phyloP scores from a whole-genome alignment of 2,888 invertebrate species.

The Plutella xylostella region DNA sequence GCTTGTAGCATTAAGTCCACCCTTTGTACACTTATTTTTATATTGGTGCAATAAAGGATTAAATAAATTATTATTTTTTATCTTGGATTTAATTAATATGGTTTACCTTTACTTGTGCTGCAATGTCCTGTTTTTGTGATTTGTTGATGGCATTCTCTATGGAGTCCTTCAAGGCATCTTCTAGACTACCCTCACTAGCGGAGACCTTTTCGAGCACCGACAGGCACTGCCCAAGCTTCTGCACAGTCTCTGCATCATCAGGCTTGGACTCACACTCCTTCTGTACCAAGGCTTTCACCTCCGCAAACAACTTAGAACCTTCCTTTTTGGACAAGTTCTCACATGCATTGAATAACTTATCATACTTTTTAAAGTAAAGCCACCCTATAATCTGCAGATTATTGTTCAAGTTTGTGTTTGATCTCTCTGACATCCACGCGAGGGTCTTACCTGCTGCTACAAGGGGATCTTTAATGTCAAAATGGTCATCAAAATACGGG shows the following conservation, averaged over 20 bases:
- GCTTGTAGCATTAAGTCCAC: too few relatives aligned
- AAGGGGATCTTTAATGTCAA: conserved; percentile 80
- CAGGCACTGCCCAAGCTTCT: conserved; percentile 30
- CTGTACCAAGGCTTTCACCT: conserved; percentile 37
- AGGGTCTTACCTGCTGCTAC: conserved; percentile 88
- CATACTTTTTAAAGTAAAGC: conserved; percentile 75
- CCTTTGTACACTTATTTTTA: too few relatives aligned
- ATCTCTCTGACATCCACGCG: conserved; percentile 66
- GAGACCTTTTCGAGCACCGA: conserved; percentile 27
- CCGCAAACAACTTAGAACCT: conserved; percentile 35
- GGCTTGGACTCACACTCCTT: conserved; percentile 24
- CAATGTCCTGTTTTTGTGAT: conserved; percentile 69
- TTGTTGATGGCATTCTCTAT: conserved; percentile 68
- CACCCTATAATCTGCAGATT: conserved; percentile 76
- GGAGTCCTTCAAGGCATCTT: conserved; percentile 54
- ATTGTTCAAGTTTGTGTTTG: conserved; percentile 58
- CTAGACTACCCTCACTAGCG: conserved; percentile 33
- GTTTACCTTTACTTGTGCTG: conserved; percentile 67
- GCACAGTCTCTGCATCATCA: conserved; percentile 26
- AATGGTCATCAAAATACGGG: conserved; percentile 89
- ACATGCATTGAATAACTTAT: conserved; percentile 39
- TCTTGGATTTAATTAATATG: too few relatives aligned
- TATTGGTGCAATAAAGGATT: too few relatives aligned
- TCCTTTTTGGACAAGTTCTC: conserved; percentile 27
- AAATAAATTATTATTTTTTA: background rate